phyloP scores from a whole-genome alignment of 2,797 vertebrate genomes.

The Falco naumanni region DNA sequence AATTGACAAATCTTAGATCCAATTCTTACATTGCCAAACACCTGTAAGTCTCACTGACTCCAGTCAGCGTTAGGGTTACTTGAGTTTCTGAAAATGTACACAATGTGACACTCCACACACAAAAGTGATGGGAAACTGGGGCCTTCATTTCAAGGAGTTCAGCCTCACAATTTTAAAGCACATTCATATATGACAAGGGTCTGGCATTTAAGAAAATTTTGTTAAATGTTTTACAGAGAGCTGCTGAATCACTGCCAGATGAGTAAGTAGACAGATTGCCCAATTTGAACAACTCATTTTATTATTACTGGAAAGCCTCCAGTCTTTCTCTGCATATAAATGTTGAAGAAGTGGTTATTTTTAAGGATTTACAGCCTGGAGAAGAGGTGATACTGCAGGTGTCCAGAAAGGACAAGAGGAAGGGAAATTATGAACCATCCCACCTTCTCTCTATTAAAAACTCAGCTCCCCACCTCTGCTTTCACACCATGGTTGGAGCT shows the following conservation, averaged over 20 bases:
- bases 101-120: background rate
- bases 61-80: background rate
- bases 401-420: background rate
- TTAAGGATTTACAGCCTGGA: background rate
- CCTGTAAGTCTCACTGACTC: background rate
- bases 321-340: background rate
- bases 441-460: too few relatives aligned
- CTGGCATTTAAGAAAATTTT: background rate
- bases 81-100: background rate
- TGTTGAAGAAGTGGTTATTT: background rate
- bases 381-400: background rate
- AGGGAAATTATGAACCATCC: background rate
- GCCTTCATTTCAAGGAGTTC: background rate
- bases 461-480: background rate
- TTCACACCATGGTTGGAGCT: background rate
- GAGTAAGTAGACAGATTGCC: background rate
- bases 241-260: background rate
- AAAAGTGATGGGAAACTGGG: background rate
- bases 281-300: background rate
- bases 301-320: background rate
- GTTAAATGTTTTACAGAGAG: background rate
- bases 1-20: background rate
- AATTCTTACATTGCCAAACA: background rate
- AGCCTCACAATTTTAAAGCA: background rate
- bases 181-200: background rate